These are phyloP conservation scores for Melinopterus prodromus DNA, from an alignment of 2,888 invertebrate species.

Conservation along the genomic window DNA sequence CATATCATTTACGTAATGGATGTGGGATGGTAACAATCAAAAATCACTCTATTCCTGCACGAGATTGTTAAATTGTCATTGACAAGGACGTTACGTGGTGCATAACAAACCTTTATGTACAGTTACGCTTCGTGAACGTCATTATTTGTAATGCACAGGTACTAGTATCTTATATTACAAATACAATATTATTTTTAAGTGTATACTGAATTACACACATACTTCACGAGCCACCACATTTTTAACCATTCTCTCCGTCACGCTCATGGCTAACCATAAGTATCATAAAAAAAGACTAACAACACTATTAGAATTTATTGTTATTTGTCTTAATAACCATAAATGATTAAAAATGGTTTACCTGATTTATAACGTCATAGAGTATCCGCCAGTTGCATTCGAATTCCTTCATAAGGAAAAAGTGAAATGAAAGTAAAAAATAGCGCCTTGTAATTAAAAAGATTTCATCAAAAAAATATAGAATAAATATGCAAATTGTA, in stretches of 20 bases:
- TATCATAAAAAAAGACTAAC: not conserved
- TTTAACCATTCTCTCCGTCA: not conserved
- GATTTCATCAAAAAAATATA: not conserved
- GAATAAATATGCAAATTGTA: not conserved
- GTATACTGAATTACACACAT: no score
- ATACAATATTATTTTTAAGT: not conserved
- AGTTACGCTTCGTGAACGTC: not conserved
- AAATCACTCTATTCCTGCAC: not conserved
- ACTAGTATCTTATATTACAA: not conserved
- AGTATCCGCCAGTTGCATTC: not conserved
- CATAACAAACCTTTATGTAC: not conserved
- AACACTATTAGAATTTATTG: not conserved
- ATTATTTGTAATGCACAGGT: not conserved
- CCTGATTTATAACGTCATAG: not conserved
- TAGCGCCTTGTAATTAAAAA: not conserved
- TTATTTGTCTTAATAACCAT: not conserved
- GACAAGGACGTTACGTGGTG: not conserved
- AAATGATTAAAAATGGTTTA: no score
- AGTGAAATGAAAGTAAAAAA: not conserved
- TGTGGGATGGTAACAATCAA: not conserved
- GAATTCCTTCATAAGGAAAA: not conserved
- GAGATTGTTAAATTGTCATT: slow-evolving; percentile 4
- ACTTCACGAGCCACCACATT: not conserved
- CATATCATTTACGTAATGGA: not conserved
- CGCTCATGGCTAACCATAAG: not conserved